Evolutionary conservation across 2,113 vertebrate genomes (phyloP).

Genomic region (Sula dactylatra): DNA sequence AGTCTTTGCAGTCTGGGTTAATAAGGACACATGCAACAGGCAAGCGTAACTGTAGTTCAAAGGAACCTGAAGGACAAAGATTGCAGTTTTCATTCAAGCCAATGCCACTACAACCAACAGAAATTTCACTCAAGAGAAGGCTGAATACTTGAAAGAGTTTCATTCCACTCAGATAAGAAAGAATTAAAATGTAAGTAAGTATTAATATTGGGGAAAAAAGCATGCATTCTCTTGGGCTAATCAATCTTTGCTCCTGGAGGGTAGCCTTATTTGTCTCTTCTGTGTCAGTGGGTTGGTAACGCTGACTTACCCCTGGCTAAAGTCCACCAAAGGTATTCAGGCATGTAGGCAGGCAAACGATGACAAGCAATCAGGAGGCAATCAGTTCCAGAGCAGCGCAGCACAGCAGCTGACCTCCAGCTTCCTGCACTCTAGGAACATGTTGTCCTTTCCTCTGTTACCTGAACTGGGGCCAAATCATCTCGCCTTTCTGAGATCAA

Average conservation of each 20-base stretch:
- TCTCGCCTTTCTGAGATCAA: background rate
- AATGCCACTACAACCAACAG: background rate
- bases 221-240: background rate
- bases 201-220: background rate
- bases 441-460: background rate
- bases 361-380: background rate
- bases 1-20: constrained; percentile 37
- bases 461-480: background rate
- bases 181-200: background rate
- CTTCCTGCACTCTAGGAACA: constrained; percentile 18
- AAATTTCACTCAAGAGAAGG: background rate
- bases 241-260: background rate
- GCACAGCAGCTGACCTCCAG: background rate
- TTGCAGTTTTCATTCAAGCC: background rate
- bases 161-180: background rate
- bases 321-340: background rate
- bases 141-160: background rate
- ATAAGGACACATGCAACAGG: background rate
- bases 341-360: background rate
- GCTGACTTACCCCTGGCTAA: background rate
- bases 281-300: background rate
- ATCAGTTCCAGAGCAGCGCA: background rate
- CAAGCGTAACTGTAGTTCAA: background rate
- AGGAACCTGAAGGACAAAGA: background rate
- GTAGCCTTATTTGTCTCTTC: background rate